Evolutionary conservation across 2,888 invertebrate species (phyloP), one percentile per base, ranked within the genome.

Genomic region (Orthosia gothica): DNA sequence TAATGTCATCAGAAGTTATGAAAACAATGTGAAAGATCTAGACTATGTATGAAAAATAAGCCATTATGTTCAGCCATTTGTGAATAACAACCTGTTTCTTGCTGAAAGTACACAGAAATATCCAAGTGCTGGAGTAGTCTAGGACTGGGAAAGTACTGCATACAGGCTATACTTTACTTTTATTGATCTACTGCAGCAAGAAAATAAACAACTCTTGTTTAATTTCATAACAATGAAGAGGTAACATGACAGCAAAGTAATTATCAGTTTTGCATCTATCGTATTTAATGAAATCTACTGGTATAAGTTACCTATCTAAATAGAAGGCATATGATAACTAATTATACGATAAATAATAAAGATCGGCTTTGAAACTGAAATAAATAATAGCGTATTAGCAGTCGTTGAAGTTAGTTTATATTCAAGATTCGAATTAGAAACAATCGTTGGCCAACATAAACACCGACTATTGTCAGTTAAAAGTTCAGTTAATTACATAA

Each of bases 381-480:
- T 62, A 52, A 58, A 63, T 15, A 13, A 12, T 0, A 58, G 13
- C 49, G 40, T 67, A 58, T 3, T 58, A 63, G 0, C 67, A 74
- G 57, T 67, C 63, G 40, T 16, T 54, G 52, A 49, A 63, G 47
- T 47, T 50, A 78, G 13, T 74, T 26, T 54, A 2, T 0, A 47
- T 9, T 66, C 75, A 75, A 84, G 80, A 87, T 90, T 90, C 83
- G 84, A 89, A 89, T 83, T 79, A 76, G 73, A 23, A 61, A 76
- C 70, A 84, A 83, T 87, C 88, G 86, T 88, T 88, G 72, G 62
- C 65, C 79, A 86, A 88, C 79, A 73, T 87, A 89, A 89, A 89
- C 87, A 90, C 70, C 74, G 73, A 76, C 76, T 74, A 59, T 82
- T 74, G 77, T 76, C 82, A 86, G 68, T 54, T 71, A 76, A 68